Conservation (phyloP, 92 coral and sea anemone genomes). For the Parazoanthus darwini region DNA sequence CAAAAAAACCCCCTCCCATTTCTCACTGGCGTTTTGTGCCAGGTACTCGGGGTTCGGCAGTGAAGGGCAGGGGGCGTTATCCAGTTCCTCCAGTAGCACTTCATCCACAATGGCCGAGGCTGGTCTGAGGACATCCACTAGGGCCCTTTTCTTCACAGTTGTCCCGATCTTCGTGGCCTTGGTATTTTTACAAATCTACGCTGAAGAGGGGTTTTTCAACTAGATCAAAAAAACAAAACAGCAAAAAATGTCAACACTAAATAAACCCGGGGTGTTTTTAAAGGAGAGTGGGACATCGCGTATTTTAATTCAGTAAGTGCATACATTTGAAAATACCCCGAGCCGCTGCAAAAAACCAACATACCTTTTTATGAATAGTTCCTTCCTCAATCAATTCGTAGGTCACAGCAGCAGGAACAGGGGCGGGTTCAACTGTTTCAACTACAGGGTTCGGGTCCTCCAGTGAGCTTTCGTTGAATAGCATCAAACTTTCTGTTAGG, state of each 20-base stretch:
- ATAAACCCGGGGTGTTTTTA: no score
- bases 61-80: constrained; percentile 38
- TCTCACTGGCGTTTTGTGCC: constrained; percentile 8
- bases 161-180: no score
- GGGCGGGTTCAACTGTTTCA: not conserved
- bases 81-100: constrained; percentile 28
- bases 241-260: no score
- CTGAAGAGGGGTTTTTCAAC: no score
- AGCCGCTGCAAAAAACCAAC: not conserved
- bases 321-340: no score
- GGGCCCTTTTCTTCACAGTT: no score
- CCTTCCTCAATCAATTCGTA: constrained; percentile 11
- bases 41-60: constrained; percentile 33
- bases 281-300: no score
- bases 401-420: not conserved
- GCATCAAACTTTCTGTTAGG: constrained; percentile 7
- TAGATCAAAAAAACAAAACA: no score
- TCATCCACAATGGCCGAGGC: constrained; percentile 42
- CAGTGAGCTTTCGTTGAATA: constrained; percentile 13
- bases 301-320: no score
- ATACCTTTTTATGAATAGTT: not conserved
- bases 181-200: no score
- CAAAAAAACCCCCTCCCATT: no score
- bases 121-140: not conserved
- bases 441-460: constrained; percentile 3